These are phyloP conservation scores for Mellivora capensis DNA, from an alignment of 2,113 vertebrate genomes.

Conservation along the genomic window DNA sequence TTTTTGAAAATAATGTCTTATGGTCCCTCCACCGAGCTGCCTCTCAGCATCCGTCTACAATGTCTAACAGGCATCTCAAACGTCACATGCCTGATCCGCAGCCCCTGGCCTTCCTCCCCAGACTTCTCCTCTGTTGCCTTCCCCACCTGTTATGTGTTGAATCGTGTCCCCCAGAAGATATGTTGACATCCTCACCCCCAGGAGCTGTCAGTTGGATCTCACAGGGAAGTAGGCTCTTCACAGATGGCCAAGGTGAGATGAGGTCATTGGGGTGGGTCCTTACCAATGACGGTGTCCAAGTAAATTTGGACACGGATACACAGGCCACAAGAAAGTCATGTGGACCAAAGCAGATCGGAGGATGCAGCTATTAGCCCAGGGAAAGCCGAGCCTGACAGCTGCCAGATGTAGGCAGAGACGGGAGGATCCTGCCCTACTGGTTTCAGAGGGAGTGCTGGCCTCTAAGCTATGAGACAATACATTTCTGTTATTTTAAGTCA, in stretches of 20 bases:
- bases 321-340: neutral
- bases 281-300: neutral
- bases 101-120: neutral
- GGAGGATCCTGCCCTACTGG: neutral
- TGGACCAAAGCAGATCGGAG: neutral
- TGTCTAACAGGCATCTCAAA: neutral
- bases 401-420: neutral
- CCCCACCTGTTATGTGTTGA: neutral
- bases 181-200: neutral
- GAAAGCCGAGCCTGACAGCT: neutral
- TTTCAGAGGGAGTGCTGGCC: neutral
- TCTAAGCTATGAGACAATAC: neutral
- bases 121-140: neutral
- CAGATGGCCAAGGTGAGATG: too few relatives aligned
- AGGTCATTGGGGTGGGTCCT: neutral
- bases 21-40: neutral
- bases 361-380: neutral
- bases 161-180: neutral
- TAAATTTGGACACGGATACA: neutral
- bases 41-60: neutral
- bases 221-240: neutral
- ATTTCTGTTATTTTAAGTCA: neutral
- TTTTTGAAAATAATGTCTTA: neutral
- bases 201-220: neutral
- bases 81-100: fast-evolving